Base-by-base conservation (phyloP, 2,797 vertebrate species). In the Sternotherus odoratus region DNA sequence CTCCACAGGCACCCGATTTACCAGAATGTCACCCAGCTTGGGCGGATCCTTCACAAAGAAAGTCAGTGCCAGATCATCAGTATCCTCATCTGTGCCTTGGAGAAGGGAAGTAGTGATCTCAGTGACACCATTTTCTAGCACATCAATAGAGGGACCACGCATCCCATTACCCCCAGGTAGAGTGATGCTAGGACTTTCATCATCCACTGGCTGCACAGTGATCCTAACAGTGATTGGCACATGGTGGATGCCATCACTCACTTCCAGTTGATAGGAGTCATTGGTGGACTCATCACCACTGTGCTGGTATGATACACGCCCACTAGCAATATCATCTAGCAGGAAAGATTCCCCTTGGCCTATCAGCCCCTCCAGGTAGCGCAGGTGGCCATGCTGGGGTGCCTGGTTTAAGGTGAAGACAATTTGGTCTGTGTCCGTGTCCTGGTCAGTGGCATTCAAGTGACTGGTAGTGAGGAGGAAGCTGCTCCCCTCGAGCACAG, bases 1-100 rank as follows among this genome's bases (percentile, higher is more conserved):
- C 96, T 99, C 98, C 84, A 98, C 92, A 0, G 92, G 95, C 53
- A 97, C 95, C 51, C 98, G 98, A 46, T 98, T 98, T 36, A 99
- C 98, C 12, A 99, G 96, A 86, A 99, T 98, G 83, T 98, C 98
- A 51, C 98, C 99, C 51, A 98, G 80, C 82, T 90, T 98, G 2
- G 99, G 99, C 57, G 98, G 97, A 49, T 99, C 98, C 80, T 99
- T 98, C n/a, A 99, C 98, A 95, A 98, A 98, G 87, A 99, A 99
- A 82, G 98, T 99, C 43, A 99, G 95, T 97, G 98, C 96, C 30
- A 98, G 97, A 85, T 98, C 98, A 95, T 98, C 98, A 4, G 98
- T 98, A 95, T 98, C 98, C 89, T 98, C 98, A 91, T 98, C 98
- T 33, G 87, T 98, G n/a, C 98, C 98, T 93, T 98, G 98, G 78